Conservation (phyloP, 2,797 vertebrate genomes). For the Columba guinea region DNA sequence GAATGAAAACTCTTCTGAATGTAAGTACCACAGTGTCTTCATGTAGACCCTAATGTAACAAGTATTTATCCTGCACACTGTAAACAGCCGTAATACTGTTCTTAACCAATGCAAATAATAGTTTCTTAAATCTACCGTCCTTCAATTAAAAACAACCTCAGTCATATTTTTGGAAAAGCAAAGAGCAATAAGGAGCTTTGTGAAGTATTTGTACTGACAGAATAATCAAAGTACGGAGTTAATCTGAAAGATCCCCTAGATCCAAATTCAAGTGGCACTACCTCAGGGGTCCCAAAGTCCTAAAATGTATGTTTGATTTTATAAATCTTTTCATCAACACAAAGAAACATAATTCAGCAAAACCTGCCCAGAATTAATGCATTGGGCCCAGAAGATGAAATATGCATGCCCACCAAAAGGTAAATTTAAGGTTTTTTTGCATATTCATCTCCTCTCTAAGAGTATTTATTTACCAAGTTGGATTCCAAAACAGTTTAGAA, state of each 20-base stretch:
- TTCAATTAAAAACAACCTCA: not conserved
- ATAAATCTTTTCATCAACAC: not conserved
- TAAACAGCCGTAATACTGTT: not conserved
- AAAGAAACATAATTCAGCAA: not conserved
- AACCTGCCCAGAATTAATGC: not conserved
- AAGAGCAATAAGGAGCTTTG: not conserved
- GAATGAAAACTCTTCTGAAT: not conserved
- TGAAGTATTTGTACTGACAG: not conserved
- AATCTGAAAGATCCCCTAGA: not conserved
- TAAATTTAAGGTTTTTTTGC: not conserved
- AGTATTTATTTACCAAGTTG: not conserved
- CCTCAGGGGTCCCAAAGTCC: not conserved
- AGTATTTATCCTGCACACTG: not conserved
- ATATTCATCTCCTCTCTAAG: not conserved
- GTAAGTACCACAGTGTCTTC: not conserved
- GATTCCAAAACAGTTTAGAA: not conserved
- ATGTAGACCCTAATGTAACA: not conserved
- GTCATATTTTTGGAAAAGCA: not conserved
- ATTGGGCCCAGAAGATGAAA: not conserved
- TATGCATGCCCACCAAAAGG: not conserved
- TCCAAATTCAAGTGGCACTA: not conserved
- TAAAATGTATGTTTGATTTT: not conserved
- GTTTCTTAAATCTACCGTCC: not conserved
- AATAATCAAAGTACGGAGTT: not conserved
- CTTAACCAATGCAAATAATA: not conserved